Evolutionary conservation across 2,888 invertebrate species (phyloP), one percentile per base, ranked within the genome.

Genomic region (Hydriomena furcata): DNA sequence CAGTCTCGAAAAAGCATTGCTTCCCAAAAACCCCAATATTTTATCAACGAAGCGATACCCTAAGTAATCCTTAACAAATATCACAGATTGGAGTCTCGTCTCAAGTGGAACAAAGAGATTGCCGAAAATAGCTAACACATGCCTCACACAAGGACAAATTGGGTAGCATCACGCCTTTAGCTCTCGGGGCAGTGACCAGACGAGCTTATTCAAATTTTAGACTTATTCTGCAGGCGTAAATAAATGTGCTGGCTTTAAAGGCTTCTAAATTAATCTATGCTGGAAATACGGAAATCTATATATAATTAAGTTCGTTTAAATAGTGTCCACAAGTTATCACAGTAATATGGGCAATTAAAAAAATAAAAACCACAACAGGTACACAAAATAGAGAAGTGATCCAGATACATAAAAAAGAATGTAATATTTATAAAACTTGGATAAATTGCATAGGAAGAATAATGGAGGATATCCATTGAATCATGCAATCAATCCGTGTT

Each of bases 141-240:
- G 38, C 35, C 43, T 31, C 40, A 27, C 31, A 32, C 51, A 52
- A 46, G 46, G 51, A 46, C 51, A 52, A 27, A 37, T n/a, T n/a
- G 32, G 3, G 32, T 25, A 25, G 30, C 28, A 44, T 23, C 28
- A n/a, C 34, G 25, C 20, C 20, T 23, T 31, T 30, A 30, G 25
- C 30, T 17, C 41, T 23, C 24, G 17, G 51, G 46, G 41, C 51
- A 52, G 21, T 52, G 51, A 42, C 51, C 51, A 44, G 25, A 27
- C 46, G 7, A 21, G 24, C 31, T 13, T 25, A 23, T 35, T 41
- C 40, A 44, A 6, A 41, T 51, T 34, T 28, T 25, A 38, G 34
- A 38, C 50, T 34, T 50, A 41, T 34, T 40, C 7, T 12, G 7
- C 23, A 13, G 28, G 35, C 11, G 30, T 27, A 23, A 20, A 45